Evolutionary conservation across 2,888 invertebrate species (phyloP).

Genomic region (Perdita meconis): DNA sequence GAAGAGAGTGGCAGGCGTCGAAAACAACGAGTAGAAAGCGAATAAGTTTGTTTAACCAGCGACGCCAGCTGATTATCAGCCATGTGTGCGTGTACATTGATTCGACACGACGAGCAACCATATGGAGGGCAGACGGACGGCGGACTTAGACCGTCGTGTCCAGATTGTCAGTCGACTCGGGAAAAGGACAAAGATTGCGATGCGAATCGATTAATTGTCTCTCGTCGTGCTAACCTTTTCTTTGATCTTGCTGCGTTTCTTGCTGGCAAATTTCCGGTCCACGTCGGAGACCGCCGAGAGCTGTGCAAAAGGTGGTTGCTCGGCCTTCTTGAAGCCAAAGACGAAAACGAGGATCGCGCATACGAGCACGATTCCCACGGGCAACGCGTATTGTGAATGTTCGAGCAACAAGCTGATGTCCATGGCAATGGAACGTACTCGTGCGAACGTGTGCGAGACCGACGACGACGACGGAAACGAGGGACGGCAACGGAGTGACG

Average conservation of each 20-base stretch:
- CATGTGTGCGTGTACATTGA: slow-evolving; percentile 49
- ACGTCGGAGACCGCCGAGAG: slow-evolving; percentile 87
- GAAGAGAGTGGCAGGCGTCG: not conserved
- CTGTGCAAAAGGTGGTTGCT: slow-evolving; percentile 92
- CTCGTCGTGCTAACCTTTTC: slow-evolving; percentile 87
- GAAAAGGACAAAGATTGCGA: slow-evolving; percentile 1
- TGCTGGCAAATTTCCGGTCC: slow-evolving; percentile 89
- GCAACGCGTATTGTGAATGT: slow-evolving; percentile 85
- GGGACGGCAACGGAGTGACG: slow-evolving; percentile 59
- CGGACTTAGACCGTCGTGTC: slow-evolving; percentile 1
- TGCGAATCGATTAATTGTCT: not conserved
- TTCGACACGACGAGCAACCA: slow-evolving; percentile 55
- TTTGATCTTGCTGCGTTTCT: slow-evolving; percentile 88
- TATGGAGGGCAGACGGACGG: slow-evolving; percentile 52
- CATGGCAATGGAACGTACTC: slow-evolving; percentile 71
- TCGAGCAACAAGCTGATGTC: slow-evolving; percentile 78
- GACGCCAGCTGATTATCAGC: slow-evolving; percentile 68
- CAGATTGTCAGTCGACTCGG: slow-evolving; percentile 25
- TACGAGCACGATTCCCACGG: slow-evolving; percentile 88
- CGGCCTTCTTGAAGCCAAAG: slow-evolving; percentile 92
- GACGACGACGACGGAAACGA: slow-evolving; percentile 66
- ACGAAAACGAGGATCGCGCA: slow-evolving; percentile 91
- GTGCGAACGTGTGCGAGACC: slow-evolving; percentile 56
- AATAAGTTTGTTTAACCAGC: slow-evolving; percentile 19
- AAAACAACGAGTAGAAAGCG: not conserved